Conservation (phyloP, 1,140 invertebrate species). For the Polyergus mexicanus region DNA sequence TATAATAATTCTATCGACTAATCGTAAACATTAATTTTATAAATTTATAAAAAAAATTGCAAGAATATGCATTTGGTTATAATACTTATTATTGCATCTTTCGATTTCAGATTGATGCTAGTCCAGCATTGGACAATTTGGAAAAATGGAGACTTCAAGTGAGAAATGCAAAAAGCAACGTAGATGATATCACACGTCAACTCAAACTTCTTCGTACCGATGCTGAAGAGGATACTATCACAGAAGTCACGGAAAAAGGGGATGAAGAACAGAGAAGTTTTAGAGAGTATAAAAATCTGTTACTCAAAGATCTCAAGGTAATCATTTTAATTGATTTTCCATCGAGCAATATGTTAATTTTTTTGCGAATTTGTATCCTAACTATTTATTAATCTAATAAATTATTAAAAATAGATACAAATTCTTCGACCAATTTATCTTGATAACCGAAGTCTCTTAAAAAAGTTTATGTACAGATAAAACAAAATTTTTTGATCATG, state of each 20-base stretch:
- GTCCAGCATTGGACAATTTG: neutral
- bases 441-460: neutral
- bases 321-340: neutral
- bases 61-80: neutral
- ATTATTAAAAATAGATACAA: neutral
- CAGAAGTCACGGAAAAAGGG: neutral
- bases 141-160: neutral
- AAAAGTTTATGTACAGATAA: neutral
- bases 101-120: neutral
- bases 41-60: neutral
- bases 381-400: neutral
- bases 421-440: neutral
- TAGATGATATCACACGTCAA: neutral
- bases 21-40: neutral
- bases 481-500: neutral
- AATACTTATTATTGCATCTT: neutral
- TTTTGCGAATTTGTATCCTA: neutral
- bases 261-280: neutral
- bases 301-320: neutral
- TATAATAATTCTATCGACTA: conserved; percentile 5
- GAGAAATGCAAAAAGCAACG: neutral
- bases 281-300: neutral
- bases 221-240: neutral
- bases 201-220: neutral
- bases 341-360: neutral